Evolutionary conservation across 1,140 invertebrate species (phyloP).

Genomic region (Leptoteleia sp.): DNA sequence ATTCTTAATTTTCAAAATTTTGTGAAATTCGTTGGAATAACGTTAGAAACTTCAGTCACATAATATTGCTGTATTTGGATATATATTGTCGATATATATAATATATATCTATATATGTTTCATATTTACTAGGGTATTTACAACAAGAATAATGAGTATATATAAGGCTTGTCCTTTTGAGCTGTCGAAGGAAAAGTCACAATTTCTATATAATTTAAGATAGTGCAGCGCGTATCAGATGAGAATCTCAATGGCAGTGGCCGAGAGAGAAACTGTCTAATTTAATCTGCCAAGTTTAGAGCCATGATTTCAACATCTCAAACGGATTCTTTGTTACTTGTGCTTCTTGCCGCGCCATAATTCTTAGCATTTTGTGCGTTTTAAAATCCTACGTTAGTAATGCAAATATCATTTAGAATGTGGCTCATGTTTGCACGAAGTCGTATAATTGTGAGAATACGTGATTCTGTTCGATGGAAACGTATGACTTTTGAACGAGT

Average conservation of each 20-base stretch:
- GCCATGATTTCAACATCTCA: slow-evolving; percentile 64
- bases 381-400: slow-evolving; percentile 16
- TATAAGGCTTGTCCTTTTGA: slow-evolving; percentile 38
- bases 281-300: slow-evolving; percentile 70
- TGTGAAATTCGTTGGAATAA: too few species aligned
- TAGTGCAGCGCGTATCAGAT: slow-evolving; percentile 63
- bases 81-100: too few species aligned
- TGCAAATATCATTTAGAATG: slow-evolving; percentile 6
- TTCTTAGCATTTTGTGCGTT: slow-evolving; percentile 34
- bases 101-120: too few species aligned
- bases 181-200: slow-evolving; percentile 43
- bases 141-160: too few species aligned
- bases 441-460: not conserved
- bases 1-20: too few species aligned
- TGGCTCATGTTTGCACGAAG: not conserved
- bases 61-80: too few species aligned
- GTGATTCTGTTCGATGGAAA: not conserved
- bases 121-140: too few species aligned
- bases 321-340: slow-evolving; percentile 57
- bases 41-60: too few species aligned
- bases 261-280: slow-evolving; percentile 69
- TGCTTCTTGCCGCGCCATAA: slow-evolving; percentile 45
- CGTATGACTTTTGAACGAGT: not conserved
- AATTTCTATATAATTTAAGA: slow-evolving; percentile 56
- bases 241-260: slow-evolving; percentile 62